A percentile compares a stretch with the other conserved stretches of the same genome.
phyloP scores from a whole-genome alignment of 1,140 invertebrate genomes.

The Drosophila subobscura region DNA sequence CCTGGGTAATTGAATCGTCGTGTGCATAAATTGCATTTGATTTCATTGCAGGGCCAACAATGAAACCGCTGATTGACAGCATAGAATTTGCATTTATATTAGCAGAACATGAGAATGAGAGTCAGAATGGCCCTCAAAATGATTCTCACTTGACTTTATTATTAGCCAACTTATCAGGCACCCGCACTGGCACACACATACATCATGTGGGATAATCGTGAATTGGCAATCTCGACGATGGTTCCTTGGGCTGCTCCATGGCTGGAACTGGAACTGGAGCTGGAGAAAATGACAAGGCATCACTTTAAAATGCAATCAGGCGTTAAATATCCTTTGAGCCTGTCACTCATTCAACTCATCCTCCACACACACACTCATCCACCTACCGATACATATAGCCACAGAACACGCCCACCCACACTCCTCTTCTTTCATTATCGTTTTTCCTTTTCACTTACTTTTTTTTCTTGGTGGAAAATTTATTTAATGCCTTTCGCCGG shows the following conservation, averaged over 20 bases:
- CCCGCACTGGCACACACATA: slow-evolving; percentile 14
- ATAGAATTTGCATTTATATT: slow-evolving; percentile 64
- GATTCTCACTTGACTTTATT: slow-evolving; percentile 48
- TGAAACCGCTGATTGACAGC: slow-evolving; percentile 52
- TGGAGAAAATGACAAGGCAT: slow-evolving; percentile 43
- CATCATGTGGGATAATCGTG: slow-evolving; percentile 33
- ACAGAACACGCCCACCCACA: neutral
- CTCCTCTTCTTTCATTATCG: slow-evolving; percentile 49
- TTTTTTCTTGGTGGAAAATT: slow-evolving; percentile 31
- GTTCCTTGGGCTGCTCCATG: slow-evolving; percentile 9
- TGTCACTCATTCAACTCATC: slow-evolving; percentile 61
- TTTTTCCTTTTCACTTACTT: slow-evolving; percentile 32
- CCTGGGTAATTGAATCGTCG: slow-evolving; percentile 61
- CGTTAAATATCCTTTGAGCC: slow-evolving; percentile 75
- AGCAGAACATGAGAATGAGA: slow-evolving; percentile 6
- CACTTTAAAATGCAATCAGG: slow-evolving; percentile 73
- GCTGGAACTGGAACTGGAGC: too few species aligned
- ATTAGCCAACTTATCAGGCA: slow-evolving; percentile 48
- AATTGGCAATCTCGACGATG: slow-evolving; percentile 53
- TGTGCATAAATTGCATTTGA: slow-evolving; percentile 64
- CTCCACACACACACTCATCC: slow-evolving; percentile 7
- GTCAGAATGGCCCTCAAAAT: slow-evolving; percentile 20
- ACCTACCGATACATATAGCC: neutral
- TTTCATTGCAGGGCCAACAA: slow-evolving; percentile 55
- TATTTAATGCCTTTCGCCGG: slow-evolving; percentile 52